Evolutionary conservation across 1,140 invertebrate genomes (phyloP), one percentile per base, ranked within the genome.

Genomic region (Lutraria rhynchaena): DNA sequence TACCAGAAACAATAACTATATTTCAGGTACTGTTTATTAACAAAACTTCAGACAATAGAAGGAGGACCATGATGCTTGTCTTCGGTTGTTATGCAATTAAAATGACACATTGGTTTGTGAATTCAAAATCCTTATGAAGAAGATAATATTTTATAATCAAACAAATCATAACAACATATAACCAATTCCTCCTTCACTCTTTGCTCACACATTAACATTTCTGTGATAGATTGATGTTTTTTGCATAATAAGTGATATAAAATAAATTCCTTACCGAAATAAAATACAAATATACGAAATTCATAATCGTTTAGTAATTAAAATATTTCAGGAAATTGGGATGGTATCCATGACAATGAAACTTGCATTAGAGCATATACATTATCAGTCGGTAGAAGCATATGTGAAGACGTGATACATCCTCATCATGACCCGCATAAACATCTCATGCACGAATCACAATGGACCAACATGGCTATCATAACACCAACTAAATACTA

Each of bases 341-440:
- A 86, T 71, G 84, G 84, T 33, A 73, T 86, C 49, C 77, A 77
- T 69, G 84, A 86, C 58, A 60, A 81, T 11, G 71, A 86, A 37
- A 76, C 76, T 58, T 77, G 73, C 15, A 76, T 86, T 35, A 49
- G 53, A 13, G 85, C 78, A 0, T 86, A 84, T 69, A 53, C 80
- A 19, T 75, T 46, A 63, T 51, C 73, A 11, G 71, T 71, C 31
- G 84, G 84, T 13, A 58, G 17, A 3, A n/a, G 41, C 3, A 17
- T 78, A 3, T 84, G 82, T 60, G 76, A 77, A 33, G 77, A 86
- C 17, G 4, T 27, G 37, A 44, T 81, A 17, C 71, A 83, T 33
- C 33, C 31, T 11, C 67, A 86, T 46, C 58, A 83, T 46, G 84
- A 84, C 58, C 84, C 82, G 7, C 77, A 81, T 67, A 70, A 35